A percentile compares a stretch with the other conserved stretches of the same genome.
Evolutionary conservation across 2,113 vertebrate genomes (phyloP).

Genomic region (Larimichthys polyactis): DNA sequence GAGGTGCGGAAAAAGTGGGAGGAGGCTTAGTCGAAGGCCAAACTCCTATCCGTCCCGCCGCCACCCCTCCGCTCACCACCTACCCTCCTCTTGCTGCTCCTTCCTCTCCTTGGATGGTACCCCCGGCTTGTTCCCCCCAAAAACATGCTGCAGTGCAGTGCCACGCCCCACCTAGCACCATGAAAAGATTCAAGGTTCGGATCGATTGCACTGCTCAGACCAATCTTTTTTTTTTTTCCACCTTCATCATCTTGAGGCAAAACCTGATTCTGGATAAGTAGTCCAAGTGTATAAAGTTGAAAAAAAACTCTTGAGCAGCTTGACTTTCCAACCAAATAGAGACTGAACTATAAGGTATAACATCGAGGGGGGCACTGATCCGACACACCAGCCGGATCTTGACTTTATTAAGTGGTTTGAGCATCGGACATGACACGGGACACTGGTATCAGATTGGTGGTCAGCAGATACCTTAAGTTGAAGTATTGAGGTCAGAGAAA

Average conservation of each 20-base stretch:
- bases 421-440: background rate
- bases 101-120: slow-evolving; percentile 51
- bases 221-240: slow-evolving; percentile 3
- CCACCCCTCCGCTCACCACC: slow-evolving; percentile 17
- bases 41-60: slow-evolving; percentile 46
- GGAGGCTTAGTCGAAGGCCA: slow-evolving; percentile 63
- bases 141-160: slow-evolving; percentile 74
- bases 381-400: background rate
- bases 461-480: background rate
- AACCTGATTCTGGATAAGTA: background rate
- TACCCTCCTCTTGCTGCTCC: slow-evolving; percentile 38
- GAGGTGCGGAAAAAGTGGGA: slow-evolving; percentile 59
- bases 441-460: background rate
- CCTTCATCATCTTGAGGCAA: background rate
- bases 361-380: background rate
- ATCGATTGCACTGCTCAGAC: slow-evolving; percentile 20
- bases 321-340: background rate
- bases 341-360: background rate
- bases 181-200: background rate
- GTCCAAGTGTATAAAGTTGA: slow-evolving; percentile 5
- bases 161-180: slow-evolving; percentile 63
- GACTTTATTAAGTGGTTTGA: background rate
- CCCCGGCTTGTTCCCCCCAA: slow-evolving; percentile 39
- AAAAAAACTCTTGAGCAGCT: background rate
- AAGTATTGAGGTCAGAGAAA: background rate